Evolutionary conservation across 2,888 invertebrate species (phyloP).

Genomic region (Elaeidobius kamerunicus): DNA sequence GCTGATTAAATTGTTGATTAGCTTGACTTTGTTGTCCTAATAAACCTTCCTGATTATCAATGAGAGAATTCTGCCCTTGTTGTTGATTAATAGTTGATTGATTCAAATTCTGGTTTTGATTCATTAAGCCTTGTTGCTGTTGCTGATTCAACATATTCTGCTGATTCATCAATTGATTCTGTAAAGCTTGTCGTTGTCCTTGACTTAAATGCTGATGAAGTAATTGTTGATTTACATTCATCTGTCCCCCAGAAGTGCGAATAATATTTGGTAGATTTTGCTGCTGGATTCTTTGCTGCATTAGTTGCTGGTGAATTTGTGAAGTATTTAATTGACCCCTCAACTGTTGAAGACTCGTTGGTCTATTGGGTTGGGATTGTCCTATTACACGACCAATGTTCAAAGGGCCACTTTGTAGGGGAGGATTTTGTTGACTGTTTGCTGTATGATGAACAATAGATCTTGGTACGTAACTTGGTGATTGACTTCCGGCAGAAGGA

Average conservation of each 20-base stretch:
- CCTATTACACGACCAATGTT: slow-evolving; percentile 41
- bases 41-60: slow-evolving; percentile 23
- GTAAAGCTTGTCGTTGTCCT: slow-evolving; percentile 42
- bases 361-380: slow-evolving; percentile 34
- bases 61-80: slow-evolving; percentile 29
- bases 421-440: slow-evolving; percentile 40
- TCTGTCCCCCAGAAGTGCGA: slow-evolving; percentile 30
- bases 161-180: slow-evolving; percentile 38
- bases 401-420: slow-evolving; percentile 39
- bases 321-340: slow-evolving; percentile 43
- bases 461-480: slow-evolving; percentile 41
- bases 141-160: slow-evolving; percentile 33
- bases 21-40: slow-evolving; percentile 24
- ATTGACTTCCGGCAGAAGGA: slow-evolving; percentile 27
- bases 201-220: slow-evolving; percentile 42
- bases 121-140: slow-evolving; percentile 30
- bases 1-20: slow-evolving; percentile 34
- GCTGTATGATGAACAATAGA: slow-evolving; percentile 48
- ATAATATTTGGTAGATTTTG: slow-evolving; percentile 34
- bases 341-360: slow-evolving; percentile 39
- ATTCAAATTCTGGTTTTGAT: slow-evolving; percentile 29
- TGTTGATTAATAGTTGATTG: no score
- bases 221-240: slow-evolving; percentile 35
- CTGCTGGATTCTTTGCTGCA: slow-evolving; percentile 46
- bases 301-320: slow-evolving; percentile 44